Evolutionary conservation across 2,888 invertebrate genomes (phyloP).

Genomic region (Sericinus montela): DNA sequence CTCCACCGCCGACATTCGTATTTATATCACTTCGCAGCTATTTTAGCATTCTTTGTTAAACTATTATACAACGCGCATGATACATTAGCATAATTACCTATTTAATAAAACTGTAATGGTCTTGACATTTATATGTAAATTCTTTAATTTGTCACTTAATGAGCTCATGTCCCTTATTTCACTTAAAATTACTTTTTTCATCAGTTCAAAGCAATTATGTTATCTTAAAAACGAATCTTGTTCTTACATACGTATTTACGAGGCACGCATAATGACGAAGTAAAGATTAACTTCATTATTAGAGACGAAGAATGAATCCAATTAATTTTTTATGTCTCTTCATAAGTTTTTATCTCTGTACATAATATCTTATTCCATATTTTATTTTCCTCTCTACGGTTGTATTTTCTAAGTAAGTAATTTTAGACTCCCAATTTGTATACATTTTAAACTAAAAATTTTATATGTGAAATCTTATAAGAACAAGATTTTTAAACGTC

Average conservation of each 20-base stretch:
- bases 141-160: conserved; percentile 20
- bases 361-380: too few species aligned
- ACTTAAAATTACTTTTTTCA: conserved; percentile 4
- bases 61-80: background rate
- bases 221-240: background rate
- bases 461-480: too few species aligned
- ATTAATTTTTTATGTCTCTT: conserved; percentile 7
- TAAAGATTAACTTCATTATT: conserved; percentile 6
- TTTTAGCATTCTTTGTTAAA: background rate
- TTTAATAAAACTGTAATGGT: conserved; percentile 20
- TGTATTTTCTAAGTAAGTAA: too few species aligned
- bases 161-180: background rate
- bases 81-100: conserved; percentile 31
- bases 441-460: too few species aligned
- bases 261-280: conserved; percentile 1
- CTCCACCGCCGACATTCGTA: background rate
- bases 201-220: background rate
- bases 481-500: too few species aligned
- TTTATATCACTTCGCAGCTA: background rate
- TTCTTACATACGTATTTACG: background rate
- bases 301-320: conserved; percentile 3
- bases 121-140: conserved; percentile 22
- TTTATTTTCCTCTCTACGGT: too few species aligned
- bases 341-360: too few species aligned
- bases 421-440: too few species aligned